Evolutionary conservation across 2,113 vertebrate species (phyloP), one percentile per base, ranked within the genome.

Genomic region (Corvus hawaiiensis): DNA sequence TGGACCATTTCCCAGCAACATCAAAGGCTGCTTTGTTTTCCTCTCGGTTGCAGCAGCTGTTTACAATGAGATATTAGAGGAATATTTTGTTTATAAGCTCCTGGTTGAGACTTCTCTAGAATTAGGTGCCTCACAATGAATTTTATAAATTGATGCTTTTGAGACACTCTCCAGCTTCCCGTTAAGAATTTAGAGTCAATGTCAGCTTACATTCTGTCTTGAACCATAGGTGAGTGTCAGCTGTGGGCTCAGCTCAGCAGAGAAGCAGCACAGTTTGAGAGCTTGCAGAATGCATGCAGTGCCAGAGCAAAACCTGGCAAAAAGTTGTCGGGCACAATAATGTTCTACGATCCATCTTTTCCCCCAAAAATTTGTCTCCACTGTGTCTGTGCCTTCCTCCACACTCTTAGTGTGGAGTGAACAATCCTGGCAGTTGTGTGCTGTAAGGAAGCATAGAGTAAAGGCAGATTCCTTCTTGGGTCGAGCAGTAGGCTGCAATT

Each of bases 351-450:
- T 71, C 17, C 8, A 6, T 37, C 26, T 28, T 48, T 43, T n/a
- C 55, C 54, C 73, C 3, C 24, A 37, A 32, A 44, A 0, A 2
- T 73, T 80, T 33, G 6, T 89, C 24, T 69, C 13, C 12, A 3
- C 43, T 33, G 8, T 44, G 30, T 41, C 14, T 66, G 19, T 74
- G 20, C 55, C 20, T 61, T 82, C 17, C 18, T 55, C 16, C 27
- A 3, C 22, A 8, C 28, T n/a, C 20, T 3, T 66, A 13, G 15
- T n/a, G 1, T 0, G 39, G 7, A 26, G 6, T 6, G 30, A 43
- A 15, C 6, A 21, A 1, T 39, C 24, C 41, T 23, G n/a, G 74
- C 58, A 35, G 46, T 63, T 58, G 27, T 39, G 48, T 19, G 7
- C 11, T 32, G 6, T 43, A 6, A 8, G 51, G 46, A n/a, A 43